Evolutionary conservation across 2,888 invertebrate species (phyloP).

Genomic region (Molanna angustata): DNA sequence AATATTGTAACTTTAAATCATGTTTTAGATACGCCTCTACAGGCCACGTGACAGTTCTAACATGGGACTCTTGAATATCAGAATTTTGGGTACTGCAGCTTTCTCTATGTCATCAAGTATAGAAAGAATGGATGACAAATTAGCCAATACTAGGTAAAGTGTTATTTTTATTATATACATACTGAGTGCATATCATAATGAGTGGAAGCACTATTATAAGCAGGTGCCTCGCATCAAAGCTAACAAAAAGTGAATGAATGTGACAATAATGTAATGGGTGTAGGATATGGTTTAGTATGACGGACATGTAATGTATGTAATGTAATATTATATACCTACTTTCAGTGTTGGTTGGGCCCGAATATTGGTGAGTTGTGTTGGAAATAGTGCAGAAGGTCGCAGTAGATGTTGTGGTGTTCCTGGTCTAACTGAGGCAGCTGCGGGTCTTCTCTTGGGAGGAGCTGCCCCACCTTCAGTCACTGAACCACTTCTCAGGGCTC

Average conservation of each 20-base stretch:
- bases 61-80: constrained; percentile 84
- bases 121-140: constrained; percentile 50
- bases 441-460: constrained; percentile 37
- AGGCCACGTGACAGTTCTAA: constrained; percentile 88
- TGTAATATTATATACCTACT: too few relatives aligned
- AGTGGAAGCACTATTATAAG: too few relatives aligned
- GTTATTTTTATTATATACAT: too few relatives aligned
- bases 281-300: too few relatives aligned
- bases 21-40: constrained; percentile 50
- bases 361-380: constrained; percentile 76
- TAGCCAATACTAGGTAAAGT: constrained; percentile 49
- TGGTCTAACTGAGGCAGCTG: constrained; percentile 41
- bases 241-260: too few relatives aligned
- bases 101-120: constrained; percentile 49
- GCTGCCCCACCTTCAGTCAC: constrained; percentile 32
- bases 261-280: too few relatives aligned
- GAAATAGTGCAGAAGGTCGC: constrained; percentile 43
- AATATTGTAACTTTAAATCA: not conserved
- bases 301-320: too few relatives aligned
- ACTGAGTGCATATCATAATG: too few relatives aligned
- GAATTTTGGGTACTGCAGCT: constrained; percentile 80
- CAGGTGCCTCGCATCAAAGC: too few relatives aligned
- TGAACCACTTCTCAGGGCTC: constrained; percentile 28
- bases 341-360: constrained; percentile 79
- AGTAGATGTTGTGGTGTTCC: constrained; percentile 40